phyloP scores from a whole-genome alignment of 2,113 vertebrate species.

The Lanius ludovicianus region DNA sequence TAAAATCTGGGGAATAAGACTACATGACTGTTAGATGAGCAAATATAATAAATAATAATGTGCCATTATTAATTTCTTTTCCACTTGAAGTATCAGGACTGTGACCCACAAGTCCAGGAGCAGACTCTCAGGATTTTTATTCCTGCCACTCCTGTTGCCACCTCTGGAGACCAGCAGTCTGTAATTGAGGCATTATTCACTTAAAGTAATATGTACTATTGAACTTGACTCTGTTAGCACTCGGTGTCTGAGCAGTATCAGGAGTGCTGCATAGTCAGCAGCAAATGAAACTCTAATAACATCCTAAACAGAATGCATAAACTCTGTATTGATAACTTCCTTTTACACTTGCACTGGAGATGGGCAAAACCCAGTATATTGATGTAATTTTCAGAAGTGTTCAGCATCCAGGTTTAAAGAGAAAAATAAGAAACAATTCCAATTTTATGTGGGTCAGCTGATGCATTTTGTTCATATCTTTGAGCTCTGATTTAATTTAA shows the following conservation, averaged over 20 bases:
- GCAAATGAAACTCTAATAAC: constrained; percentile 42
- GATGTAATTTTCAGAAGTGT: not conserved
- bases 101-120: not conserved
- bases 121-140: not conserved
- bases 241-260: not conserved
- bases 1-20: not conserved
- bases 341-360: not conserved
- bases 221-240: not conserved
- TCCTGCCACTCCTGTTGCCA: not conserved
- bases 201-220: not conserved
- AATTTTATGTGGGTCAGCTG: not conserved
- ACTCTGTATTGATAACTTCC: not conserved
- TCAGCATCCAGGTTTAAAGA: not conserved
- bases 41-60: not conserved
- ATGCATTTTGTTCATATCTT: not conserved
- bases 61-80: not conserved
- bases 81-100: not conserved
- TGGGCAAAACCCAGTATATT: not conserved
- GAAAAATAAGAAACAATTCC: not conserved
- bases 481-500: not conserved
- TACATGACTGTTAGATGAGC: not conserved
- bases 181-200: constrained; percentile 12
- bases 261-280: not conserved
- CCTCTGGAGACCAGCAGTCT: not conserved
- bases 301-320: not conserved